Evolutionary conservation across 1,140 invertebrate genomes (phyloP), one percentile per base, ranked within the genome.

Genomic region (Daktulosphaira vitifoliae): DNA sequence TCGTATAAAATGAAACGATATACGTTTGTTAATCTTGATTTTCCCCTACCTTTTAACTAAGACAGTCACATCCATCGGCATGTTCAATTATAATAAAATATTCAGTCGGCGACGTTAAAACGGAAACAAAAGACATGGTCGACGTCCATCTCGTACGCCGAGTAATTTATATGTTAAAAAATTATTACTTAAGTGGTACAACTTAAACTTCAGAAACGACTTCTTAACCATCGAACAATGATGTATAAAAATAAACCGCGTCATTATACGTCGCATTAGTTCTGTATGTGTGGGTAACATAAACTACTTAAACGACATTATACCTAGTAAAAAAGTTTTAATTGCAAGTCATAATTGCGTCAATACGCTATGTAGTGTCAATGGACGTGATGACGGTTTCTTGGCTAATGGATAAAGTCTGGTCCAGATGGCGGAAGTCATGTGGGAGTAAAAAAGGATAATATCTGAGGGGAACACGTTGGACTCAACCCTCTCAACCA

Each of bases 181-280:
- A 44, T 44, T 44, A 44, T 44, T 62, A 46, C 44, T 62, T 62
- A 62, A 62, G 56, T 62, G 56, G 42, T 62, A 62, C 56, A 48
- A 39, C 11, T 62, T 48, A 25, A 48, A n/a, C n/a, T n/a, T n/a
- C n/a, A n/a, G n/a, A 62, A 62, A 62, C 42, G 42, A 25, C 39
- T 62, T 22, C 56, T 62, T 62, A 46, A 62, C 56, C 44, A 62
- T 62, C 29, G 42, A 62, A 62, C 56, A 62, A 62, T 62, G 56
- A 62, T 62, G 44, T 62, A 33, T 48, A 62, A 15, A 46, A 29
- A 44, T 7, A 44, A 48, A 46, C 56, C 18, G 42, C 18, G 39
- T 16, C 56, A 62, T 62, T 62, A 62, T 33, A 5, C 29, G 25
- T 48, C 46, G 15, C 56, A 48, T 33, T 33, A 59, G 29, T 39